Conservation (phyloP, 2,797 vertebrate species). For the Lepilemur ruficaudatus region DNA sequence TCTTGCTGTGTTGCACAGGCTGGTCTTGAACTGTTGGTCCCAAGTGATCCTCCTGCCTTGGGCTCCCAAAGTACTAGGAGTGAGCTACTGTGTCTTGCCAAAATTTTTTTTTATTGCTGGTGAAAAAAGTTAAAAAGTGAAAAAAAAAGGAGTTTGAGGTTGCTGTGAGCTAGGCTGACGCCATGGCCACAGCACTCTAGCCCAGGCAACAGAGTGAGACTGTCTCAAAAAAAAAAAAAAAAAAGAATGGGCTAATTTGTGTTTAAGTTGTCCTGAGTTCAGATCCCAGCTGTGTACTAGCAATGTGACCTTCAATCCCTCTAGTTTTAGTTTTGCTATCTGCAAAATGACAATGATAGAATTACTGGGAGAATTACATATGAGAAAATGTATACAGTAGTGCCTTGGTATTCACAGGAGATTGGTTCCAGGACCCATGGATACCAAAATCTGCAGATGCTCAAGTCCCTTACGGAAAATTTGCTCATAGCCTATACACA, state of each 20-base stretch:
- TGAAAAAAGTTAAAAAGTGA: not conserved
- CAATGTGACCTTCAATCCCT: not conserved
- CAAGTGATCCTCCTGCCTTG: no score
- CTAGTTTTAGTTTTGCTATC: constrained; percentile 2
- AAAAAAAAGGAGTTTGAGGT: no score
- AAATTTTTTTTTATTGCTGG: not conserved
- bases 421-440: not conserved
- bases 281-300: not conserved
- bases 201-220: no score
- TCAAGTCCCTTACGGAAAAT: not conserved
- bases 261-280: constrained; percentile 26
- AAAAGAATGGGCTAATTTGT: not conserved
- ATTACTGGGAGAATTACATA: constrained; percentile 12
- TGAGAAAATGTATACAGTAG: not conserved
- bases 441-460: not conserved
- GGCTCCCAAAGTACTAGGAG: no score
- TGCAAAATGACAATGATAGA: not conserved
- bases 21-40: no score
- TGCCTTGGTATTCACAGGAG: not conserved
- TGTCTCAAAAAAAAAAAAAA: no score
- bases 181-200: no score
- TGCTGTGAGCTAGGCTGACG: no score
- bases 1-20: no score
- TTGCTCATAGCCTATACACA: not conserved
- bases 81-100: no score